These are phyloP conservation scores for Alentia gelatinosa DNA, from an alignment of 2,888 invertebrate genomes.

Conservation along the genomic window DNA sequence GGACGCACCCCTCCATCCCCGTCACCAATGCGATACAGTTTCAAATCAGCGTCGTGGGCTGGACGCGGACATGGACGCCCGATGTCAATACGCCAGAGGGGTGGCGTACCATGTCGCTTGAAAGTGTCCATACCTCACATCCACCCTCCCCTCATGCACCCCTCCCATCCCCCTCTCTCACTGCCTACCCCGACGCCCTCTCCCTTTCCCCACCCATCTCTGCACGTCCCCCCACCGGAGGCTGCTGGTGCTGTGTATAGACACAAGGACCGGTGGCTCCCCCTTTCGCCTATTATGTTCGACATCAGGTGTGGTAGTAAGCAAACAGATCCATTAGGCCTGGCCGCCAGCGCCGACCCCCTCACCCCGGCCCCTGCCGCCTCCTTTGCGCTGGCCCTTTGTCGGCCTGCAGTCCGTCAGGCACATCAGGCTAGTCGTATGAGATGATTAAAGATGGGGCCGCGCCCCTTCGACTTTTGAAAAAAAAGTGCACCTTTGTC, in stretches of 20 bases:
- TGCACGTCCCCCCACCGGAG: not conserved
- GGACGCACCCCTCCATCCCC: not conserved
- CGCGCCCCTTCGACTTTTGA: not conserved
- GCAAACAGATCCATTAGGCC: slow-evolving; percentile 42
- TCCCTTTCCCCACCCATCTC: not conserved
- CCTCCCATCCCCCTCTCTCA: not conserved
- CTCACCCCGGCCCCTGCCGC: not conserved
- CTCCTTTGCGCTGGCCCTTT: not conserved
- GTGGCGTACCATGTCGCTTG: not conserved
- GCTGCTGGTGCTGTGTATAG: not conserved
- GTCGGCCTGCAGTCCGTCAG: not conserved
- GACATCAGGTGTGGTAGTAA: slow-evolving; percentile 36
- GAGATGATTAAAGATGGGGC: slow-evolving; percentile 17
- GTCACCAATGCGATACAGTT: not conserved
- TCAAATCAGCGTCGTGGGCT: not conserved
- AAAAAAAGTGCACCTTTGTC: no score
- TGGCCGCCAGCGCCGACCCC: slow-evolving; percentile 21
- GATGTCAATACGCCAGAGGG: not conserved
- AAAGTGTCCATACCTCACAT: not conserved
- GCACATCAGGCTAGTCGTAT: not conserved
- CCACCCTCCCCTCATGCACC: not conserved
- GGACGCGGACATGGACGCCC: not conserved
- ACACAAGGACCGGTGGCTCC: not conserved
- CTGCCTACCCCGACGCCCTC: not conserved
- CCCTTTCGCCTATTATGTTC: not conserved